Base-by-base conservation (phyloP, 2,797 vertebrate genomes). In the Centropyge bicolor region DNA sequence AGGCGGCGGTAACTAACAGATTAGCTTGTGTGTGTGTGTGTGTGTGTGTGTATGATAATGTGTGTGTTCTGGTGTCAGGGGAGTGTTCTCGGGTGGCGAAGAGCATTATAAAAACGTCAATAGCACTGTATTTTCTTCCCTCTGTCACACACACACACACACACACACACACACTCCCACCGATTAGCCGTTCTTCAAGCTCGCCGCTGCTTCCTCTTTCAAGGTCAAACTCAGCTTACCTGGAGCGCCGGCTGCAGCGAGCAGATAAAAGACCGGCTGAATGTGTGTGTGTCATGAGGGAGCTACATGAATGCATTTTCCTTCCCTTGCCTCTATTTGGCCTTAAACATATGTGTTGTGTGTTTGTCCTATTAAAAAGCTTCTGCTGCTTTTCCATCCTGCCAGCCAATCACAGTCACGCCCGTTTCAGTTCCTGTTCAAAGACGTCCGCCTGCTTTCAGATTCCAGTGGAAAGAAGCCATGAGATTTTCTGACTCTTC, bases 211-310 rank as follows among this genome's bases (percentile, higher is more conserved):
- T 90, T 73, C 78, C 77, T 80, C 84, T 90, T 86, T 91, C 88
- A 92, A 92, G 89, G 86, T 92, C 89, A 90, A 84, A 82, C 80
- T 22, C 57, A 5, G 90, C 80, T 90, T 80, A 91, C 88, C 85
- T 72, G 74, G 16, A 86, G 89, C 79, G 45, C 68, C 76, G 57
- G 83, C 92, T 92, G 89, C 76, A 76, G 13, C 0, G 35, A 66
- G 24, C 65, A 91, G 91, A 91, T 90, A 91, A 63, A 73, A 19
- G 45, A 54, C 52, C n/a, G 54, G 40, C 36, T 17, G 16, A 59
- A 41, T 36, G 66, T 69, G 65, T 69, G 65, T 65, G 14, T 75
- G 71, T 85, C 36, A 64, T 1, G 13, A 24, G 12, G 49, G 65
- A 69, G 22, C 48, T 0, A 27, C 63, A 11, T 8, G 52, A 20